phyloP scores from a whole-genome alignment of 2,797 vertebrate genomes.

The Aldrovandia affinis region DNA sequence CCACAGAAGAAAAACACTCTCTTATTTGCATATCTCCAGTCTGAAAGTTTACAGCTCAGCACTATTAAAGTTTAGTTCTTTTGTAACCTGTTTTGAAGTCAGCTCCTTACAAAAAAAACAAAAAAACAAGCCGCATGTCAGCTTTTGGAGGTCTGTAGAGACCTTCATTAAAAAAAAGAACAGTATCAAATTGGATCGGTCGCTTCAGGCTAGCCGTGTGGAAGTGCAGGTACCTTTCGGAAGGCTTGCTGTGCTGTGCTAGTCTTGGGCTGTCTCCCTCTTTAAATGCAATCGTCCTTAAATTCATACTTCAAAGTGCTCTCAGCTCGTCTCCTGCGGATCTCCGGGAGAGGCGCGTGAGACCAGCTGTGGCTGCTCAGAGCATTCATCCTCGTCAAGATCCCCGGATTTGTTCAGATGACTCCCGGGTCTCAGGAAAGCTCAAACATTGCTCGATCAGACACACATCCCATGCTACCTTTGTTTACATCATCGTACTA shows the following conservation, averaged over 20 bases:
- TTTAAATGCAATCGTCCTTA: background rate
- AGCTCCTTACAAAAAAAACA: background rate
- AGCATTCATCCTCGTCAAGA: background rate
- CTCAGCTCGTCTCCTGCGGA: background rate
- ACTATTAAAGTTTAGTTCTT: conserved; percentile 5
- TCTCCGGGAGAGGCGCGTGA: background rate
- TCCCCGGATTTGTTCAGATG: background rate
- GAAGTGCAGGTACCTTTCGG: background rate
- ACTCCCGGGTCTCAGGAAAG: background rate
- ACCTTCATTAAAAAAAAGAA: conserved; percentile 33
- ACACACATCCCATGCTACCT: background rate
- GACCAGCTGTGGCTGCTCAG: background rate
- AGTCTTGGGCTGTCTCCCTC: background rate
- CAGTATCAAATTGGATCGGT: conserved; percentile 19
- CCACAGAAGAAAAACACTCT: background rate
- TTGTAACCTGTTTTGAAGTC: background rate
- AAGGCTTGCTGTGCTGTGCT: background rate
- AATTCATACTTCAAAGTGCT: background rate
- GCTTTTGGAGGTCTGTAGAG: conserved; percentile 29
- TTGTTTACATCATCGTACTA: background rate
- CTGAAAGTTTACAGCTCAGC: background rate
- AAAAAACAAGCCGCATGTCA: background rate
- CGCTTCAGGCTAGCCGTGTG: background rate
- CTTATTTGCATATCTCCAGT: conserved; percentile 2
- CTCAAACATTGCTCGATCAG: background rate